Evolutionary conservation across 2,888 invertebrate genomes (phyloP), one percentile per base, ranked within the genome.

Genomic region (Sepiola atlantica): DNA sequence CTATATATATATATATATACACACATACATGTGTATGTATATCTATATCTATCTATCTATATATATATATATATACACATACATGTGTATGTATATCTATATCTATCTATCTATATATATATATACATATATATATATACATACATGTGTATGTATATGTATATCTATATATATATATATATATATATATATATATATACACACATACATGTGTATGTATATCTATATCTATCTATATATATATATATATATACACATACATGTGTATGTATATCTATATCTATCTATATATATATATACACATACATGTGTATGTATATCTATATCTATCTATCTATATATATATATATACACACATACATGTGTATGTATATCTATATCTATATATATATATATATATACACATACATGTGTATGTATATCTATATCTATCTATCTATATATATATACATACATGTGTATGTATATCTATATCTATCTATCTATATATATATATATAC

Each of bases 71-170:
- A 77, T 77, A 77, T 77, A 77, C 24, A 77, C 24, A 77, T 77
- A 77, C 24, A 77, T 77, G 77, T 77, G 24, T 77, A 77, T 77
- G 24, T 77, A 24, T 77, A 77, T 77, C 18, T 77, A 77, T 77
- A 77, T 77, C 18, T 77, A 77, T 77, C 18, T 77, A 77, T 77
- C 18, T 77, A 77, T 77, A 77, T 77, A 77, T 77, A 77, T 77
- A 77, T 77, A 77, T 77, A 77, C 24, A 77, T 77, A 77, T 77
- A 77, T 77, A 77, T 77, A 77, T 77, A 77, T 77, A 77, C 24
- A 77, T 77, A 77, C 24, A 77, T 77, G 24, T 77, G 24, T 77
- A 77, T 77, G 24, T 77, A 77, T 24, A 77, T 77, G 24, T 21
- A 77, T 77, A 77, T 77, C 18, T 77, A 77, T 77, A 77, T 77